Conservation (phyloP, 2,888 invertebrate species). For the Cremastinae sp. region DNA sequence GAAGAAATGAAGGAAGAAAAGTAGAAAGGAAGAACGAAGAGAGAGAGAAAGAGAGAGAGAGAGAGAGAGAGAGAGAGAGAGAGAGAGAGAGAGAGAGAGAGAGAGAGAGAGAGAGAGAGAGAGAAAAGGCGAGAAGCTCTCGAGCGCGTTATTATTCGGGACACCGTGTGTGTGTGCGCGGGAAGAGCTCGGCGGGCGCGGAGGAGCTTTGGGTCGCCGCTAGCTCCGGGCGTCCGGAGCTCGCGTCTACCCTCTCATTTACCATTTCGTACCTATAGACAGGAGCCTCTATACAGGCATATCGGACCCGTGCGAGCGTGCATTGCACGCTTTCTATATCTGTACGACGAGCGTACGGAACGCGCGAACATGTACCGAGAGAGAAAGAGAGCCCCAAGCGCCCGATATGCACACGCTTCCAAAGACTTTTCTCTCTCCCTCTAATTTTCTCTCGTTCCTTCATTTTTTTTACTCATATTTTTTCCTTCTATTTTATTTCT, state of each 20-base stretch:
- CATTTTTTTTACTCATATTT: conserved; percentile 3
- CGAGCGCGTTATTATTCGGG: conserved; percentile 56
- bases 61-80: not conserved
- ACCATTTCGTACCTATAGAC: conserved; percentile 81
- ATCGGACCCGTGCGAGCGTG: conserved; percentile 42
- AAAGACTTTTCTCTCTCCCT: conserved; percentile 19
- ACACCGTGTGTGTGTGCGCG: conserved; percentile 77
- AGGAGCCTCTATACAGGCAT: conserved; percentile 66
- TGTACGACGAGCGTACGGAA: conserved; percentile 65
- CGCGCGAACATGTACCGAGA: conserved; percentile 66
- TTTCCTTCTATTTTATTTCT: no score
- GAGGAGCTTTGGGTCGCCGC: conserved; percentile 80
- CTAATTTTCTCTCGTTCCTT: conserved; percentile 28
- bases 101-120: not conserved
- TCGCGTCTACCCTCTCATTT: conserved; percentile 80
- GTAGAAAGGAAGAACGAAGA: conserved; percentile 5
- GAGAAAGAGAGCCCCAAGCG: conserved; percentile 64
- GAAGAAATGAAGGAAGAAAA: not conserved
- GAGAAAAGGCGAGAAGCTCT: conserved; percentile 30
- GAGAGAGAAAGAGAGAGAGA: not conserved
- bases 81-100: conserved; percentile 10
- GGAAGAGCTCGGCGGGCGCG: conserved; percentile 77
- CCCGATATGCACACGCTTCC: conserved; percentile 64
- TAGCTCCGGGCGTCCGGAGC: conserved; percentile 79
- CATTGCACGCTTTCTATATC: conserved; percentile 36